phyloP scores from a whole-genome alignment of 2,797 vertebrate genomes.

The Hemibagrus guttatus region DNA sequence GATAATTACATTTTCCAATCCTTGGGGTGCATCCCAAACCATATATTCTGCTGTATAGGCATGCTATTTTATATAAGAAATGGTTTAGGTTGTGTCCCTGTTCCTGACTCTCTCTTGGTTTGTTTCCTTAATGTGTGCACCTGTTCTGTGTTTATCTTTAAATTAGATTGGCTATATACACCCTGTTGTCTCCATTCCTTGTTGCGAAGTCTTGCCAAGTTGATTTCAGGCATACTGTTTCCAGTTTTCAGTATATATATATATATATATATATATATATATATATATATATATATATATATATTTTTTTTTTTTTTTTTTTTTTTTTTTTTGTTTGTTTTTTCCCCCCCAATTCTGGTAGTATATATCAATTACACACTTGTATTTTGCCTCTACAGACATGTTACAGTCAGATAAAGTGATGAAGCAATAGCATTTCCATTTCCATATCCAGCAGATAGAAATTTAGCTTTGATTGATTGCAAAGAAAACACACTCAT shows the following conservation, averaged over 20 bases:
- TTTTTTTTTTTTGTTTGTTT: too few species aligned
- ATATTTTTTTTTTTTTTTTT: too few species aligned
- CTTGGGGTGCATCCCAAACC: neutral
- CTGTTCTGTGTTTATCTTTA: neutral
- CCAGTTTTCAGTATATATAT: too few species aligned
- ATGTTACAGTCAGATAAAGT: neutral
- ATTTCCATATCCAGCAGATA: neutral
- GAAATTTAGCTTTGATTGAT: neutral
- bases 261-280: too few species aligned
- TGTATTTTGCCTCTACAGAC: neutral
- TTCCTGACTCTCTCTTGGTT: neutral
- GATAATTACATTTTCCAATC: neutral
- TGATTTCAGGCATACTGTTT: too few species aligned
- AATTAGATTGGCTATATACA: neutral
- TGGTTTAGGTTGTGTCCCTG: neutral
- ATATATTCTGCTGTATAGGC: neutral
- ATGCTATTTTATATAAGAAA: neutral
- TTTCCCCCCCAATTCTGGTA: too few species aligned
- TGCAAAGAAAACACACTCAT: neutral
- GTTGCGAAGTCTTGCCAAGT: neutral
- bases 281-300: too few species aligned
- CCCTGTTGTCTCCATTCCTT: neutral
- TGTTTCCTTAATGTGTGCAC: neutral
- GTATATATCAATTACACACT: neutral
- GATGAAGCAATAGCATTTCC: neutral